phyloP scores from a whole-genome alignment of 2,797 vertebrate species.

The Hoplostethus atlanticus region DNA sequence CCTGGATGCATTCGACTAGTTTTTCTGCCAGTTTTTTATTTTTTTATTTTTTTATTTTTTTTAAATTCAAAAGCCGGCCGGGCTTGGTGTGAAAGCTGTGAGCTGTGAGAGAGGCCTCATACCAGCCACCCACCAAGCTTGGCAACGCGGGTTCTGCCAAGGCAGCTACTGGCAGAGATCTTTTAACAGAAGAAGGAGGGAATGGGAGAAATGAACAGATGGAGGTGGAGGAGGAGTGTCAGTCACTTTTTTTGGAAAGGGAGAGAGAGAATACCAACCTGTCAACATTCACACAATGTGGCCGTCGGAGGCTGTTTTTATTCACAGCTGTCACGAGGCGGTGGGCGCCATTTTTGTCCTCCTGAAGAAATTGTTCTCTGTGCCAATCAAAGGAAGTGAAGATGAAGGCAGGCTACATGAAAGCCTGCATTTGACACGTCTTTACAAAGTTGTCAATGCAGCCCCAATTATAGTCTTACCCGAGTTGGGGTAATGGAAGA shows the following conservation, averaged over 20 bases:
- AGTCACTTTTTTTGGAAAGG: slow-evolving; percentile 58
- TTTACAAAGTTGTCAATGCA: slow-evolving; percentile 8
- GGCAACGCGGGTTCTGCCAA: slow-evolving; percentile 35
- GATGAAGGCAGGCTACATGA: slow-evolving; percentile 19
- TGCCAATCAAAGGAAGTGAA: slow-evolving; percentile 45
- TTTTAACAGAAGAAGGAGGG: slow-evolving; percentile 61
- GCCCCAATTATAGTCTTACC: not conserved
- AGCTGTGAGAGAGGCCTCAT: slow-evolving; percentile 9
- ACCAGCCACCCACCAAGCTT: slow-evolving; percentile 44
- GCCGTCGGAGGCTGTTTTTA: slow-evolving; percentile 55
- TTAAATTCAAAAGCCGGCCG: slow-evolving; percentile 13
- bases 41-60: not conserved
- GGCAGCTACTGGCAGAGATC: slow-evolving; percentile 45
- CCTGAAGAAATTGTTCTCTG: slow-evolving; percentile 32
- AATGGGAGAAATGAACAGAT: slow-evolving; percentile 75
- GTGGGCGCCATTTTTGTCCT: slow-evolving; percentile 52
- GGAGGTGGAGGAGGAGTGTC: slow-evolving; percentile 76
- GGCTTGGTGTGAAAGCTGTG: slow-evolving; percentile 31
- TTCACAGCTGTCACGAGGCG: slow-evolving; percentile 57
- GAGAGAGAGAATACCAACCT: slow-evolving; percentile 14
- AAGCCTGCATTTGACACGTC: slow-evolving; percentile 17
- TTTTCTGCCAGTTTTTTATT: not conserved
- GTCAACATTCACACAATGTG: slow-evolving; percentile 60
- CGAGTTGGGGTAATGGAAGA: slow-evolving; percentile 3
- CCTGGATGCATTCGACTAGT: slow-evolving; percentile 14